A percentile compares a stretch with the other conserved stretches of the same genome.
These are phyloP conservation scores for Morinoia aosen DNA, from an alignment of 2,888 invertebrate species.

Conservation along the genomic window DNA sequence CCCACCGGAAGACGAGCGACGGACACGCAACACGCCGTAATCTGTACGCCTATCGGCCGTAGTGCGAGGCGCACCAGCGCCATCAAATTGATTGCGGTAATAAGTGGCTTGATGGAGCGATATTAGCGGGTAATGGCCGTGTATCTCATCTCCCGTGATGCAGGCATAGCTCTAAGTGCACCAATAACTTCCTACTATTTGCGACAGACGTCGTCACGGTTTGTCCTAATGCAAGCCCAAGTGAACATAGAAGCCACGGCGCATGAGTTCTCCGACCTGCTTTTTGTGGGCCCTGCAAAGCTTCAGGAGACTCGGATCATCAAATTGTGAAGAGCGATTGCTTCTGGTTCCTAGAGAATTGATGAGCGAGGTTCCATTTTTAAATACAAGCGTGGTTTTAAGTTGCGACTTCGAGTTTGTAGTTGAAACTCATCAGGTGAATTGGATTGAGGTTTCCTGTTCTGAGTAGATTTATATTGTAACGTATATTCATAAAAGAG, in stretches of 20 bases:
- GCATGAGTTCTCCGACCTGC: not conserved
- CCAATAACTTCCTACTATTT: conserved; percentile 20
- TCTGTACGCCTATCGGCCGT: not conserved
- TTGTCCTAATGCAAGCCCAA: not conserved
- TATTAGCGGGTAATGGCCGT: conserved; percentile 42
- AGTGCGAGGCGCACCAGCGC: not conserved
- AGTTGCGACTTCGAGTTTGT: not conserved
- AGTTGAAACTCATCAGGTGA: not conserved
- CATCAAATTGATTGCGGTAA: conserved; percentile 39
- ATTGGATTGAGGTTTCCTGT: not conserved
- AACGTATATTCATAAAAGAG: too few relatives aligned
- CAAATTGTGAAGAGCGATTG: not conserved
- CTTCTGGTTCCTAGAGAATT: not conserved
- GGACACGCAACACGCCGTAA: not conserved
- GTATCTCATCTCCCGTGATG: conserved; percentile 23
- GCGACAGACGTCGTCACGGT: not conserved
- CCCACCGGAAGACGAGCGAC: not conserved
- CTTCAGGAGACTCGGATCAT: not conserved
- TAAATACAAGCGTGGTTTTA: not conserved
- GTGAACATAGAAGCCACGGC: not conserved
- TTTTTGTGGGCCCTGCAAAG: not conserved
- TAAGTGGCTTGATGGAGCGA: conserved; percentile 32
- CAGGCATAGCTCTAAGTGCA: conserved; percentile 14
- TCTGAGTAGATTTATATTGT: not conserved
- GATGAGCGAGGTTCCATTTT: not conserved